Evolutionary conservation across 1,140 invertebrate genomes (phyloP).

Genomic region (Epicauta chinensis): DNA sequence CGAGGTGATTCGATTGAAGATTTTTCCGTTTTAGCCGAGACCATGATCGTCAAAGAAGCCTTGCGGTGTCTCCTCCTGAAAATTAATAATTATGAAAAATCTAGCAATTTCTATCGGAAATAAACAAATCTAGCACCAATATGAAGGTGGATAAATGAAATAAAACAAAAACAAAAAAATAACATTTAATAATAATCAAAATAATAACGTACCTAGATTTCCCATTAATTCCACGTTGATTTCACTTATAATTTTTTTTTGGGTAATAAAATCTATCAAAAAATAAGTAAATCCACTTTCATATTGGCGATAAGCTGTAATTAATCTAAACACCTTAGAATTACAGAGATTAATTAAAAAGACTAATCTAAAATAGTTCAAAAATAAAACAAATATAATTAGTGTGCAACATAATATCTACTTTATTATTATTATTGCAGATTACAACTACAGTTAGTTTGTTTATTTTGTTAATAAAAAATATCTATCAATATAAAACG

Average conservation of each 20-base stretch:
- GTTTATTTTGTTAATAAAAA: background rate
- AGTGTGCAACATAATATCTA: too few relatives aligned
- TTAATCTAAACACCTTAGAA: too few relatives aligned
- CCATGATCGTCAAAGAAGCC: conserved; percentile 99
- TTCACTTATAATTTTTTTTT: too few relatives aligned
- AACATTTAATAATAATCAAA: conserved; percentile 8
- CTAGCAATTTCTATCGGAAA: background rate
- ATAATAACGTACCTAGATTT: conserved; percentile 13
- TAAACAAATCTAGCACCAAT: conserved; percentile 15
- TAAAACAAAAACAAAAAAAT: conserved; percentile 9
- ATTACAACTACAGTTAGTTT: background rate
- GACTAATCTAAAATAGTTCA: too few relatives aligned
- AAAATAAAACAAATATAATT: too few relatives aligned
- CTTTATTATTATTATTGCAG: background rate
- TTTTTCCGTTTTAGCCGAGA: conserved; percentile 64
- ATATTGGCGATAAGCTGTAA: conserved; percentile 11
- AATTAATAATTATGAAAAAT: conserved; percentile 32
- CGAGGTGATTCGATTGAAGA: too few relatives aligned
- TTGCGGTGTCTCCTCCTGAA: conserved; percentile 96
- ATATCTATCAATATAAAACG: background rate
- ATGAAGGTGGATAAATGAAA: conserved; percentile 23
- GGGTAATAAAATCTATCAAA: too few relatives aligned
- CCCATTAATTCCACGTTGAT: too few relatives aligned
- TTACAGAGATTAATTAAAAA: too few relatives aligned
- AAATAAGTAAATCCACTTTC: conserved; percentile 20